Evolutionary conservation across 1,140 invertebrate genomes (phyloP).

Genomic region (Pissodes strobi): DNA sequence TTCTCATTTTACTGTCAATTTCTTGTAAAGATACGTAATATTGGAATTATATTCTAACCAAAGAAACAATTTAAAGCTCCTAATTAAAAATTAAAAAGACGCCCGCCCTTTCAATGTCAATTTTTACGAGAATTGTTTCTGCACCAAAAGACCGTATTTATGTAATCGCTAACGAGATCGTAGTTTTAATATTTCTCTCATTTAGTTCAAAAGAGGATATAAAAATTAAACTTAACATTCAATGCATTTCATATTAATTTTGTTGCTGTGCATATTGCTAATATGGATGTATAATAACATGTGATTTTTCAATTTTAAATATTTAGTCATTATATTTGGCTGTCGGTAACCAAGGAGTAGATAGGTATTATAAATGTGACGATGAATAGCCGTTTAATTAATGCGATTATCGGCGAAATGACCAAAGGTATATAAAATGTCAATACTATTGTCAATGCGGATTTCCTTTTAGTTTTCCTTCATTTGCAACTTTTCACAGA

Average conservation of each 20-base stretch:
- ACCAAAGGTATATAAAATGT: conserved; percentile 56
- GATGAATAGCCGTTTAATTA: conserved; percentile 16
- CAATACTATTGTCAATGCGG: conserved; percentile 57
- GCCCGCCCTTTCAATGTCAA: too few species aligned
- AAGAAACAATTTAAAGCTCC: too few species aligned
- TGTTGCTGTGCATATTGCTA: neutral
- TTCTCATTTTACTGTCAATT: too few species aligned
- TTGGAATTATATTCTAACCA: too few species aligned
- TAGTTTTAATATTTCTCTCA: too few species aligned
- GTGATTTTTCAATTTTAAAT: conserved; percentile 25
- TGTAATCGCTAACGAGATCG: too few species aligned
- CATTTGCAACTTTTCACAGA: conserved; percentile 30
- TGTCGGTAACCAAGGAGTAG: conserved; percentile 39
- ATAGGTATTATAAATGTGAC: conserved; percentile 34
- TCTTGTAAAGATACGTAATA: too few species aligned
- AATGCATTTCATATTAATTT: neutral
- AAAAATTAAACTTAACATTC: too few species aligned
- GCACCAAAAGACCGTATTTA: too few species aligned
- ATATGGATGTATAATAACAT: conserved; percentile 2
- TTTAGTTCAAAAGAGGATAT: too few species aligned
- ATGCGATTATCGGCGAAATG: conserved; percentile 33
- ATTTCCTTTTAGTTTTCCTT: conserved; percentile 35
- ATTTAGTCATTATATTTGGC: conserved; percentile 43
- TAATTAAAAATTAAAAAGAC: too few species aligned
- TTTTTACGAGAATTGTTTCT: too few species aligned